phyloP scores from a whole-genome alignment of 2,797 vertebrate species.

The Mycteria americana region DNA sequence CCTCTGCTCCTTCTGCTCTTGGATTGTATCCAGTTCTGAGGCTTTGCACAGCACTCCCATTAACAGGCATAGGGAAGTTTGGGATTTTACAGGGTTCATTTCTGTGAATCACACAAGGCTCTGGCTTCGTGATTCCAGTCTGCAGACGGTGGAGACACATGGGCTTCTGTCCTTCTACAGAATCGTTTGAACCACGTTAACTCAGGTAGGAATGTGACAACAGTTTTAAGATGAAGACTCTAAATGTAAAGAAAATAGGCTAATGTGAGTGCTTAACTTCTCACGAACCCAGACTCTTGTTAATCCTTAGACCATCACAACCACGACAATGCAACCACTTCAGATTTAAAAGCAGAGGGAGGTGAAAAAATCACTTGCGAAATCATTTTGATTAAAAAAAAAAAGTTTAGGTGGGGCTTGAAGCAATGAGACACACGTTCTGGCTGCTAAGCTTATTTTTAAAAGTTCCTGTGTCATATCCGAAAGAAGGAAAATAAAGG shows the following conservation, averaged over 20 bases:
- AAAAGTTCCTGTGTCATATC: background rate
- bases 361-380: background rate
- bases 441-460: background rate
- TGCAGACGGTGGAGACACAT: background rate
- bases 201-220: background rate
- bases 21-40: background rate
- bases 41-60: background rate
- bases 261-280: background rate
- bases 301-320: background rate
- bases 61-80: background rate
- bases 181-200: background rate
- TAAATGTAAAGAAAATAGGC: background rate
- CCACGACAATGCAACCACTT: background rate
- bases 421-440: background rate
- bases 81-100: background rate
- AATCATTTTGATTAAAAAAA: background rate
- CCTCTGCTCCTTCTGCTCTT: constrained; percentile 21
- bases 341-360: background rate
- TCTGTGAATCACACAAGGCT: background rate
- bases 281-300: background rate
- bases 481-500: background rate
- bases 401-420: background rate
- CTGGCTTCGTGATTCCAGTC: background rate
- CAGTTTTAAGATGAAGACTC: background rate
- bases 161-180: background rate